Evolutionary conservation across 2,888 invertebrate genomes (phyloP).

Genomic region (Acrocyrtus sp.): DNA sequence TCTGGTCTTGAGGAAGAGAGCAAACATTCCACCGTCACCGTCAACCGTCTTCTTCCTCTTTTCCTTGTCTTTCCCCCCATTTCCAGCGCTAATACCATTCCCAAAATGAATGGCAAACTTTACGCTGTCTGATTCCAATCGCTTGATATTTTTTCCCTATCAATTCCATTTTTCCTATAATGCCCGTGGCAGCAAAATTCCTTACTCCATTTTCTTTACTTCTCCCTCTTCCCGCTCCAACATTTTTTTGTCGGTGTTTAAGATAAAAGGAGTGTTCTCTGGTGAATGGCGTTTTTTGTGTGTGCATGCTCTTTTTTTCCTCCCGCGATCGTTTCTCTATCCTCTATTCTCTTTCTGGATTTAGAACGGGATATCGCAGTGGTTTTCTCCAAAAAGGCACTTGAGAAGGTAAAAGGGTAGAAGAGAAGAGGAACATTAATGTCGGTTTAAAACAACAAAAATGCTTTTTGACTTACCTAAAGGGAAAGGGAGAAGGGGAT

Average conservation of each 20-base stretch:
- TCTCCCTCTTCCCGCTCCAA: too few relatives aligned
- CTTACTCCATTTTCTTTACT: too few relatives aligned
- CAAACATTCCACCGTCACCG: too few relatives aligned
- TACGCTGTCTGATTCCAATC: conserved; percentile 46
- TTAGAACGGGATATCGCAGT: background rate
- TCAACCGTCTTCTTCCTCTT: too few relatives aligned
- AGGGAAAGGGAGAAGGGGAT: too few relatives aligned
- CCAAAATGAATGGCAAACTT: conserved; percentile 50
- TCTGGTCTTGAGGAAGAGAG: too few relatives aligned
- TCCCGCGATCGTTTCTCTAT: conserved; percentile 1
- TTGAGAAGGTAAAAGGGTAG: conserved; percentile 34
- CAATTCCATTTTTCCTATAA: background rate
- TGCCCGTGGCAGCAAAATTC: background rate
- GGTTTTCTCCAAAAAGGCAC: conserved; percentile 38
- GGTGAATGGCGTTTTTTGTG: too few relatives aligned
- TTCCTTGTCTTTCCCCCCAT: too few relatives aligned
- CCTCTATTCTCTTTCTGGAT: background rate
- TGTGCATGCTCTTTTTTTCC: conserved; percentile 1
- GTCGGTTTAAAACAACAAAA: conserved; percentile 45
- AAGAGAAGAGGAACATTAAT: conserved; percentile 23
- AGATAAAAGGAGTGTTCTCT: too few relatives aligned
- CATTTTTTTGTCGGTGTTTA: too few relatives aligned
- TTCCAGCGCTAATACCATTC: too few relatives aligned
- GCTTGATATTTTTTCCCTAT: background rate
- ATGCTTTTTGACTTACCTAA: conserved; percentile 11